Conservation (phyloP, 2,888 invertebrate genomes). For the Graphium colonna region DNA sequence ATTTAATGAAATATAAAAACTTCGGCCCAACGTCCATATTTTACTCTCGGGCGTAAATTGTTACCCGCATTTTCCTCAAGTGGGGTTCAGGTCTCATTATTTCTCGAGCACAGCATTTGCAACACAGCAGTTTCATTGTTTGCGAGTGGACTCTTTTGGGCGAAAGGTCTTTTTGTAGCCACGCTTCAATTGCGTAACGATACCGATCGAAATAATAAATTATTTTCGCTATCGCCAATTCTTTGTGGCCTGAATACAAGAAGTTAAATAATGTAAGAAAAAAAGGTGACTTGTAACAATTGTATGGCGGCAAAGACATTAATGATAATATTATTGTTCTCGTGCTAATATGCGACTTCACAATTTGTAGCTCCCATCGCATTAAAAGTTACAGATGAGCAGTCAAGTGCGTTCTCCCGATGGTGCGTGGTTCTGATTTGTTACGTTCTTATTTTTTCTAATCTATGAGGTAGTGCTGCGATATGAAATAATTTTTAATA, state of each 20-base stretch:
- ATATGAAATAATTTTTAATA: too few species aligned
- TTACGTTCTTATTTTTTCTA: too few species aligned
- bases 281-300: neutral
- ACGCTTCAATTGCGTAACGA: constrained; percentile 12
- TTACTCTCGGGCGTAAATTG: constrained; percentile 26
- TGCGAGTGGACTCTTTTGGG: constrained; percentile 29
- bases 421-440: too few species aligned
- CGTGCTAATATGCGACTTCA: neutral
- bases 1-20: constrained; percentile 13
- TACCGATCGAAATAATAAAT: constrained; percentile 19
- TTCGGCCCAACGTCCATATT: constrained; percentile 15
- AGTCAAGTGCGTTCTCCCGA: too few species aligned
- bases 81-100: constrained; percentile 62
- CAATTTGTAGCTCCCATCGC: neutral
- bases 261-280: neutral
- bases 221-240: constrained; percentile 12
- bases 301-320: neutral
- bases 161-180: constrained; percentile 29
- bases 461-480: too few species aligned
- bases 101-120: constrained; percentile 58
- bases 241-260: neutral
- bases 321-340: neutral
- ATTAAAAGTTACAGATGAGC: too few species aligned
- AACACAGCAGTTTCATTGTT: constrained; percentile 53
- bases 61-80: constrained; percentile 45